Base-by-base conservation (phyloP, 1,140 invertebrate species). In the Dreissena rostriformis region DNA sequence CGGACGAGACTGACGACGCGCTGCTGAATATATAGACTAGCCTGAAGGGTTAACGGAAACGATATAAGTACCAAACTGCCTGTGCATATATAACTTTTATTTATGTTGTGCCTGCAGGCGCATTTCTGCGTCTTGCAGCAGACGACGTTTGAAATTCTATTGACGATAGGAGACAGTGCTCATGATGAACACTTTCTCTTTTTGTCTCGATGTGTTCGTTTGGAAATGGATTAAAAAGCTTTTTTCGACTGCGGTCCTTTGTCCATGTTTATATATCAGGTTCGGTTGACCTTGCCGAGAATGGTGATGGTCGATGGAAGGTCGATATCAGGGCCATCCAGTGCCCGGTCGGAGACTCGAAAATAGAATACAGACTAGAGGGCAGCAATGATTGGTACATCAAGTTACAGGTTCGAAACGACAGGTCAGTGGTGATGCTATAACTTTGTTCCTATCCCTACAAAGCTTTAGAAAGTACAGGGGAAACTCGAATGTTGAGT, bases 271-370 rank as follows among this genome's bases (percentile, higher is more conserved):
- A 24, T 24, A 17, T 24, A 72, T 6, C 39, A 91, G 90, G 90
- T 2, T 85, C 86, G 53, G 52, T 91, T 52, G 90, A 91, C 65
- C 86, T 91, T 12, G 91, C 89, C 15, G 75, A 86, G 55, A 82
- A 88, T 75, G 90, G 89, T 8, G 91, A 91, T 68, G 90, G 90
- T 22, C 75, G 90, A n/a, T 91, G 90, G 90, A 80, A 85, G 14
- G 83, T 91, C 29, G 52, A 84, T 24, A 89, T 90, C 39, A 87
- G 88, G 57, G 90, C 89, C 17, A 84, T 91, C 12, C 90, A 90
- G 65, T 91, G 90, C 75, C 90, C 90, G 12, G 89, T 90, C 2
- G 84, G 86, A 66, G 75, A 73, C 14, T 86, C 86, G 17, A 39
- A 39, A 39, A 86, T 91, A 24, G 87, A 91, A 57, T 91, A 90